phyloP scores from a whole-genome alignment of 2,888 invertebrate genomes.

The Conus canariensis region DNA sequence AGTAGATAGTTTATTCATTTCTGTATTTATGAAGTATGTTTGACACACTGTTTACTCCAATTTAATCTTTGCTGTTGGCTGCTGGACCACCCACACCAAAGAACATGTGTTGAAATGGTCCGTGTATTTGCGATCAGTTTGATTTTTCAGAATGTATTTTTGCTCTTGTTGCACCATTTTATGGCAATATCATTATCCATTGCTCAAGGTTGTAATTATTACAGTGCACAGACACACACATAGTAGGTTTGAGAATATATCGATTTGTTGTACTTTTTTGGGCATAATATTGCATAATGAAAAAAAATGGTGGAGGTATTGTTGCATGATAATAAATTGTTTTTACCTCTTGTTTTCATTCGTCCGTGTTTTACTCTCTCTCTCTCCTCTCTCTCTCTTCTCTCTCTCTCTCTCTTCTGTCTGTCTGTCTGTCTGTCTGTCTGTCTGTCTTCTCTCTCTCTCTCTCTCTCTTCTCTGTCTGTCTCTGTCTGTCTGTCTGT shows the following conservation, averaged over 20 bases:
- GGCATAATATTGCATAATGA: background rate
- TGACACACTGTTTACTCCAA: too few species aligned
- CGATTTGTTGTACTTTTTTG: background rate
- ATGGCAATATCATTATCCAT: background rate
- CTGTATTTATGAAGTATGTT: too few species aligned
- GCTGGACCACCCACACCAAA: too few species aligned
- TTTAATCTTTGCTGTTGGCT: too few species aligned
- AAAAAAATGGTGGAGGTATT: background rate
- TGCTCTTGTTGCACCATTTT: too few species aligned
- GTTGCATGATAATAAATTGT: background rate
- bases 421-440: background rate
- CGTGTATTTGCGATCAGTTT: too few species aligned
- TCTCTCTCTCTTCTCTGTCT: background rate
- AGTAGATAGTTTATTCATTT: too few species aligned
- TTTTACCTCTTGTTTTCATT: too few species aligned
- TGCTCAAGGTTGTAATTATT: background rate
- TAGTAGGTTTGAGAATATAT: background rate
- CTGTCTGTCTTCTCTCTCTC: background rate
- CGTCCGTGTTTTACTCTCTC: too few species aligned
- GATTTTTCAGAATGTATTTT: background rate
- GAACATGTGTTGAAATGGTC: too few species aligned
- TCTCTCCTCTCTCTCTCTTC: background rate
- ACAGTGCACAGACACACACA: background rate
- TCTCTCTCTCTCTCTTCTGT: constrained; percentile 7
- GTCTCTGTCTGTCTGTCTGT: background rate